phyloP scores from a whole-genome alignment of 2,888 invertebrate species.

The Eilema caniola region DNA sequence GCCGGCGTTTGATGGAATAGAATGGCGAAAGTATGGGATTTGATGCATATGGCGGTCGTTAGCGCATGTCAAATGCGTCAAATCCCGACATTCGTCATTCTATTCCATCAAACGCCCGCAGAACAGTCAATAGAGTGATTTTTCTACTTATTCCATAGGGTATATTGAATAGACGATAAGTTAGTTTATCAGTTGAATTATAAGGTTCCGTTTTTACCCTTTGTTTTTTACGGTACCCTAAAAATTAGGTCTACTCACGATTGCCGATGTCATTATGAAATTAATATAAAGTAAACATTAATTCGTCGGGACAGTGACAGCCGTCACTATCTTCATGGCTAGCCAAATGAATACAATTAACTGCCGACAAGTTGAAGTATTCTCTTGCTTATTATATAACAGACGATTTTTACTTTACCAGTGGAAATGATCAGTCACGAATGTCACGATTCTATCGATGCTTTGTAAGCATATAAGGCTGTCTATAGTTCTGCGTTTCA shows the following conservation, averaged over 20 bases:
- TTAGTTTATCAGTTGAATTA: too few relatives aligned
- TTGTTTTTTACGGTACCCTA: too few relatives aligned
- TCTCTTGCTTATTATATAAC: conserved; percentile 33
- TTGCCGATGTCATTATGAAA: conserved; percentile 1
- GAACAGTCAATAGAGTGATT: too few relatives aligned
- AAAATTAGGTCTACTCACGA: not conserved
- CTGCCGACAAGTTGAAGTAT: conserved; percentile 34
- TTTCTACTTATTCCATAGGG: too few relatives aligned
- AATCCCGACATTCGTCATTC: too few relatives aligned
- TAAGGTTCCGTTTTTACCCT: too few relatives aligned
- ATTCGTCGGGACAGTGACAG: not conserved
- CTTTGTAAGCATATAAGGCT: not conserved
- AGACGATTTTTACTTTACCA: not conserved
- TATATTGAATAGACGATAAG: too few relatives aligned
- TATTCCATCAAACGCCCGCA: too few relatives aligned
- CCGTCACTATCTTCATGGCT: not conserved
- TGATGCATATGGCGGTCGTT: too few relatives aligned
- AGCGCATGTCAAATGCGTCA: too few relatives aligned
- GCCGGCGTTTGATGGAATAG: too few relatives aligned
- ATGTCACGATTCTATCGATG: conserved; percentile 4
- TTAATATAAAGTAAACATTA: not conserved
- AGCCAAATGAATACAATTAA: conserved; percentile 39
- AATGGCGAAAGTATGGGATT: too few relatives aligned
- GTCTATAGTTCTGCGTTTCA: not conserved
- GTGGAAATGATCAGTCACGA: not conserved